Evolutionary conservation across 2,888 invertebrate genomes (phyloP).

Genomic region (Phalera bucephala): DNA sequence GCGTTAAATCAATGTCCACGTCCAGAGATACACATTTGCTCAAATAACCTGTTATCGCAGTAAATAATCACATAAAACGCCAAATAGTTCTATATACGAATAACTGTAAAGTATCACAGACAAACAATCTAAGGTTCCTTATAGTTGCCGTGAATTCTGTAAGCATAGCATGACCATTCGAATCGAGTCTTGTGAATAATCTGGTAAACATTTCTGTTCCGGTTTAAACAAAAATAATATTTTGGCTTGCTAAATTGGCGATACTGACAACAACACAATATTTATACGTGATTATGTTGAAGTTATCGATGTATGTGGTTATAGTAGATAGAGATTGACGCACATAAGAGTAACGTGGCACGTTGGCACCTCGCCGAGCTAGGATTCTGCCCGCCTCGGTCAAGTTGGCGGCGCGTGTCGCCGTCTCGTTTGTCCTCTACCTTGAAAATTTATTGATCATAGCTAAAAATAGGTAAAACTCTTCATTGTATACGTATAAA

Average conservation of each 20-base stretch:
- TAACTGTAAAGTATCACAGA: neutral
- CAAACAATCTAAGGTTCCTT: neutral
- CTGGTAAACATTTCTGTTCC: neutral
- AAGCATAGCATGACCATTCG: neutral
- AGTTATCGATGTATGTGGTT: constrained; percentile 15
- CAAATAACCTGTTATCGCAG: constrained; percentile 27
- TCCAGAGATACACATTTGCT: constrained; percentile 33
- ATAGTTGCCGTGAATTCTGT: neutral
- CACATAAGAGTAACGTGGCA: constrained; percentile 34
- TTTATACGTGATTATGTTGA: constrained; percentile 14
- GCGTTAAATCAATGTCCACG: constrained; percentile 44
- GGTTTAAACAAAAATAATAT: no score
- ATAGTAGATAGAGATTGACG: constrained; percentile 25
- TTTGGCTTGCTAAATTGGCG: no score
- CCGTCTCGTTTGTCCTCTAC: constrained; percentile 42
- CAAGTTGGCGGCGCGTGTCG: constrained; percentile 42
- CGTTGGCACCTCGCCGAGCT: constrained; percentile 44
- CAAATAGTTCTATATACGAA: constrained; percentile 2
- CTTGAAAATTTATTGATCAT: constrained; percentile 38
- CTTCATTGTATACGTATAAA: constrained; percentile 8
- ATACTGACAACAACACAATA: no score
- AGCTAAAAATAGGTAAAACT: constrained; percentile 31
- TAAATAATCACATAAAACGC: constrained; percentile 5
- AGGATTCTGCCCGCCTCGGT: constrained; percentile 49
- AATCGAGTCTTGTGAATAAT: neutral